phyloP scores from a whole-genome alignment of 2,113 vertebrate genomes.

The Phycodurus eques region DNA sequence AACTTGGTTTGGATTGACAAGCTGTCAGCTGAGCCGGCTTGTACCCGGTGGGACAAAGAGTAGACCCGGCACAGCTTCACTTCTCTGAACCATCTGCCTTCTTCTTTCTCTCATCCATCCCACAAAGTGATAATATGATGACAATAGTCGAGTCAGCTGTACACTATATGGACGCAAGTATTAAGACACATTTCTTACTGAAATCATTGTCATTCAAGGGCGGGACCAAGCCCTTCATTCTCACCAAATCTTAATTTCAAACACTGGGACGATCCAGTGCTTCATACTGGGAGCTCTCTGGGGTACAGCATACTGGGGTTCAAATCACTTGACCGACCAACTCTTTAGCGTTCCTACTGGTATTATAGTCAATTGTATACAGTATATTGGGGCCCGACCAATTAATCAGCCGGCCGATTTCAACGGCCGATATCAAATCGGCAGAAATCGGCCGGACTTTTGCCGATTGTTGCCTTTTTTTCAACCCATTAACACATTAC shows the following conservation, averaged over 20 bases:
- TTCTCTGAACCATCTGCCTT: constrained; percentile 45
- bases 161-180: background rate
- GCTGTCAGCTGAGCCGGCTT: constrained; percentile 52
- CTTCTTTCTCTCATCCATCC: background rate
- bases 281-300: background rate
- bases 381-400: too few relatives aligned
- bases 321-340: too few relatives aligned
- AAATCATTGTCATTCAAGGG: background rate
- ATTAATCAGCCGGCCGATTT: too few relatives aligned
- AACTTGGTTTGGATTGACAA: constrained; percentile 64
- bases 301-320: too few relatives aligned
- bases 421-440: too few relatives aligned
- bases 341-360: too few relatives aligned
- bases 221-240: background rate
- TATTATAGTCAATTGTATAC: too few relatives aligned
- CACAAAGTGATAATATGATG: background rate
- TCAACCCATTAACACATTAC: too few relatives aligned
- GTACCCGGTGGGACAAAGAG: constrained; percentile 46
- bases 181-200: background rate
- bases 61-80: constrained; percentile 66
- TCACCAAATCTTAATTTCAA: background rate
- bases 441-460: too few relatives aligned
- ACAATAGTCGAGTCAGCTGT: too few relatives aligned
- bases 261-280: background rate
- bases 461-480: too few relatives aligned